Percentiles rank a stretch among this genome's conserved stretches.
Evolutionary conservation across 2,888 invertebrate genomes (phyloP).

Genomic region (Hypena proboscidalis): DNA sequence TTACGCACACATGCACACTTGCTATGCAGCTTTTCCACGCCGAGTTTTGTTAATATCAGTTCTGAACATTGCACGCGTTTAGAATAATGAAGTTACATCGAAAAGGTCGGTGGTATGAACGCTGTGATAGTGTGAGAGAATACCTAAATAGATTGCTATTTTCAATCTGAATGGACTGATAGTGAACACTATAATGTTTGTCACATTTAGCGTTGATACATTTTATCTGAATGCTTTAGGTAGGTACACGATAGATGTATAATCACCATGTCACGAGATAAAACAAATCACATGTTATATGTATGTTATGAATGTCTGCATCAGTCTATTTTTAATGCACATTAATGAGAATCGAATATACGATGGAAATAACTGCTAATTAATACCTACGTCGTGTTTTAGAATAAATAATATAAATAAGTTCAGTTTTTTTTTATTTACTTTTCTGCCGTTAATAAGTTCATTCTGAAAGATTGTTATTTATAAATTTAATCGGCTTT

Average conservation of each 20-base stretch:
- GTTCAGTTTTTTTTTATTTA: no score
- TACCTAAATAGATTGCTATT: slow-evolving; percentile 38
- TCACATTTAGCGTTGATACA: slow-evolving; percentile 33
- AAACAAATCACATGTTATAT: slow-evolving; percentile 16
- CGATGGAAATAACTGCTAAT: no score
- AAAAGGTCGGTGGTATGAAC: slow-evolving; percentile 36
- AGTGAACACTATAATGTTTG: slow-evolving; percentile 34
- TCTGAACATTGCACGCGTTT: slow-evolving; percentile 24
- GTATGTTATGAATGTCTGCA: slow-evolving; percentile 8
- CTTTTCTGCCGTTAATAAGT: no score
- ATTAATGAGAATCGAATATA: no score
- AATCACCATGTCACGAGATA: slow-evolving; percentile 23
- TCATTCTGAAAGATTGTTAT: no score
- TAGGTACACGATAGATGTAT: slow-evolving; percentile 15
- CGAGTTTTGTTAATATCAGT: slow-evolving; percentile 32
- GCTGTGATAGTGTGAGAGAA: slow-evolving; percentile 24
- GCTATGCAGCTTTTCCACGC: background rate
- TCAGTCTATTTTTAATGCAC: background rate
- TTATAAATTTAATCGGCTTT: no score
- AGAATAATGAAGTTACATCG: slow-evolving; percentile 27
- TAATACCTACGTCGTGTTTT: no score
- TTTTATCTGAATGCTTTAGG: slow-evolving; percentile 28
- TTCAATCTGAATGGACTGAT: slow-evolving; percentile 36
- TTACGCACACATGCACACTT: slow-evolving; percentile 17
- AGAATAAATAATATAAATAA: no score